phyloP scores from a whole-genome alignment of 2,797 vertebrate species.

The Hydrophis major region DNA sequence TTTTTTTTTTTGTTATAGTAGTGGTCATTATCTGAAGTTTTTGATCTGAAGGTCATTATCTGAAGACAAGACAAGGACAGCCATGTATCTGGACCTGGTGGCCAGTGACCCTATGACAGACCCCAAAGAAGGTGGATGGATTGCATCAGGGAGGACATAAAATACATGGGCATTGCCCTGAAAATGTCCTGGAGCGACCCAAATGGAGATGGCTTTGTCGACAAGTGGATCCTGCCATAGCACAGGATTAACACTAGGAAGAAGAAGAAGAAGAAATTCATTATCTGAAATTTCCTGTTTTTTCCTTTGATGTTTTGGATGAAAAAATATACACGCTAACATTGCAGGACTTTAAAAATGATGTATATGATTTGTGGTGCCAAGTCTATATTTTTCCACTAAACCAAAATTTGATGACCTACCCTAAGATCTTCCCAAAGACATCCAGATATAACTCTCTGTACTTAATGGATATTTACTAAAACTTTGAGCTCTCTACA shows the following conservation, averaged over 20 bases:
- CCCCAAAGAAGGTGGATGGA: neutral
- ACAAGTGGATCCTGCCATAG: neutral
- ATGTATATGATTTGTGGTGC: neutral
- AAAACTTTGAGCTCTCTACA: neutral
- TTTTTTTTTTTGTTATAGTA: neutral
- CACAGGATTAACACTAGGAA: neutral
- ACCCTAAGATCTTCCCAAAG: neutral
- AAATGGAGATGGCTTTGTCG: neutral
- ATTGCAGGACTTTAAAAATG: neutral
- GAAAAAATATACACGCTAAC: neutral
- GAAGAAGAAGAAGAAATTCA: neutral
- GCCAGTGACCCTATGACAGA: neutral
- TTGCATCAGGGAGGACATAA: neutral
- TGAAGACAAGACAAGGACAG: neutral
- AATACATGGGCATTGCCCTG: neutral
- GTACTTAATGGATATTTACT: neutral
- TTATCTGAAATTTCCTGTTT: neutral
- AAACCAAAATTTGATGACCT: neutral
- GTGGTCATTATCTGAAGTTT: neutral
- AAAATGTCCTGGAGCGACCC: neutral
- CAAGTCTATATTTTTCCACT: neutral
- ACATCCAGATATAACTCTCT: neutral
- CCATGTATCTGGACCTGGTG: neutral
- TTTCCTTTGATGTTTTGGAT: neutral
- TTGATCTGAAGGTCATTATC: neutral